phyloP scores from a whole-genome alignment of 2,888 invertebrate species.

The Scrobipalpa atriplicella region DNA sequence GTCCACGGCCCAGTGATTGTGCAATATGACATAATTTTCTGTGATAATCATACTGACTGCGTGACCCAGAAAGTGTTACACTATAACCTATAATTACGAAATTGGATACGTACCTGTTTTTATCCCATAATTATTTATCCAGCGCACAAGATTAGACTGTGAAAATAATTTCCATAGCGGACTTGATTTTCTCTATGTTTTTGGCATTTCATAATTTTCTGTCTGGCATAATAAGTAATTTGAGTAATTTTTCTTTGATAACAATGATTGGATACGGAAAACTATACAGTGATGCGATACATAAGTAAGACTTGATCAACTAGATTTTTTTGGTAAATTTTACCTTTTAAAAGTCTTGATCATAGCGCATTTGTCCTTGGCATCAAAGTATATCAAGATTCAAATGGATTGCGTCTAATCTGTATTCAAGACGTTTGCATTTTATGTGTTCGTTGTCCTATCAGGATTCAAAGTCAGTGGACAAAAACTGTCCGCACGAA shows the following conservation, averaged over 20 bases:
- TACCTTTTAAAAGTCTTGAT: conserved; percentile 14
- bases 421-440: conserved; percentile 56
- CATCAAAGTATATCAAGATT: conserved; percentile 26
- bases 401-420: conserved; percentile 40
- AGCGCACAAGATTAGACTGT: no score
- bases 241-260: no score
- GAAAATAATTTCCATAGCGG: no score
- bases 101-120: neutral
- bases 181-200: no score
- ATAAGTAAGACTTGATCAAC: no score
- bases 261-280: no score
- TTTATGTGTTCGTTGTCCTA: conserved; percentile 47
- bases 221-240: no score
- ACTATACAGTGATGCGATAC: no score
- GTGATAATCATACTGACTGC: conserved; percentile 35
- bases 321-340: neutral
- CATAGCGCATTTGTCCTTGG: conserved; percentile 24
- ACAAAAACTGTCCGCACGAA: neutral
- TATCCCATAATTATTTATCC: neutral
- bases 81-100: conserved; percentile 2
- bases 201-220: no score
- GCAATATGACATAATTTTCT: conserved; percentile 36
- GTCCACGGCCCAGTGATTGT: conserved; percentile 54
- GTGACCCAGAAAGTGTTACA: conserved; percentile 37
- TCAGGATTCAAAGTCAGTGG: conserved; percentile 39